Conservation (phyloP, 2,113 vertebrate species). For the Carettochelys insculpta region DNA sequence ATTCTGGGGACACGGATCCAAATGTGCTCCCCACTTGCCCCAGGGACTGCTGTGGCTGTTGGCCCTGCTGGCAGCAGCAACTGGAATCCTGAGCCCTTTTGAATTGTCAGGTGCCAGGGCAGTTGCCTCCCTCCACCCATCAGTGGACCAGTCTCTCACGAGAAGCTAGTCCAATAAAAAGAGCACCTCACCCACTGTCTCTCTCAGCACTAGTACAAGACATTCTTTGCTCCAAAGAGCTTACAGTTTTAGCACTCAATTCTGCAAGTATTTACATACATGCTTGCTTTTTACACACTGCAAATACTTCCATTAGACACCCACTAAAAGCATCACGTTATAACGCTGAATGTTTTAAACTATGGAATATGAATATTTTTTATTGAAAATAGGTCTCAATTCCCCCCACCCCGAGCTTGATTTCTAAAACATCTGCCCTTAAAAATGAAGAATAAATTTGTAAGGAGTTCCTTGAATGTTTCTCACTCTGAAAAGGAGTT, state of each 20-base stretch:
- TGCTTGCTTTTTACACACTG: neutral
- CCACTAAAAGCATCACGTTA: neutral
- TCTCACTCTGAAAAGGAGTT: neutral
- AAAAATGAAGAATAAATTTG: neutral
- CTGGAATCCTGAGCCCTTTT: no score
- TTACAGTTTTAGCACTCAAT: neutral
- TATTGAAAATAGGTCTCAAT: neutral
- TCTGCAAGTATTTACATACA: neutral
- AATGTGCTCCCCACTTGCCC: no score
- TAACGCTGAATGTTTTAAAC: no score
- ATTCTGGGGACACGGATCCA: no score
- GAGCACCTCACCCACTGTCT: neutral
- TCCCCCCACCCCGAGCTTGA: no score
- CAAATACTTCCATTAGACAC: neutral
- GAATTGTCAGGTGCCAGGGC: no score
- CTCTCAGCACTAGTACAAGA: neutral
- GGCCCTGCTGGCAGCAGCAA: no score
- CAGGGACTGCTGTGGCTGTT: no score
- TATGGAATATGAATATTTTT: fast-evolving
- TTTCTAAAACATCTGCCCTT: neutral
- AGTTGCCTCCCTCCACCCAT: no score
- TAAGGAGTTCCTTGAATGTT: neutral
- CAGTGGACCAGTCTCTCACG: neutral
- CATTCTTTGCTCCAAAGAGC: neutral
- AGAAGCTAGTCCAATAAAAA: neutral